Base-by-base conservation (phyloP, 2,888 invertebrate genomes). In the Panzeria rudis region DNA sequence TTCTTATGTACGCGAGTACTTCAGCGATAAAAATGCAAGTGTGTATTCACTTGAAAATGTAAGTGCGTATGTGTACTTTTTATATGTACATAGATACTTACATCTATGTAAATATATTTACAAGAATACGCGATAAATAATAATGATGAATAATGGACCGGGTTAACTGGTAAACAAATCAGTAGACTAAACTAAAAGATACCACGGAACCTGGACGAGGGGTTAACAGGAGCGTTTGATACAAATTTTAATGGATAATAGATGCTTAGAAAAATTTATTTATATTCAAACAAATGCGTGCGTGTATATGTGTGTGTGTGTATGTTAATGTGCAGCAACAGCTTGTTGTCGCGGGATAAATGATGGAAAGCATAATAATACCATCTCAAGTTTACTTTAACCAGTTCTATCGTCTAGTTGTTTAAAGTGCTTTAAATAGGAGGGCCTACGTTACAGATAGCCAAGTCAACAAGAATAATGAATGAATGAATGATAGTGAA, bases 61-160 rank as follows among this genome's bases (percentile, higher is more conserved):
- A 4, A n/a, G 61, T 52, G 15, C n/a, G 54, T n/a, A 52, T 25
- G 38, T 61, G 8, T 35, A 13, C 32, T 4, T 35, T 47, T 17
- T 44, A 20, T 47, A 8, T 29, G 29, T 29, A 29, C 29, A 29
- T 29, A 29, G 3, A 29, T 29, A 29, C 5, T 2, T 29, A 29
- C 29, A 29, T 29, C 29, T 29, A 29, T 29, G 29, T 5, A 5
- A n/a, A n/a, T 17, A 8, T 56, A 3, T 41, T 20, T 35, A 29
- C 20, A 38, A 76, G 66, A 80, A 80, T 71, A 76, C 17, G 66
- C 59, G 52, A 76, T 72, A 72, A 80, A 52, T 61, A 72, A 71
- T 80, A 80, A 84, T 80, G 66, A 84, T 84, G 59, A 80, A 84
- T 80, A 84, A 81, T 84, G 59, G 77, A 20, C n/a, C 61, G 77